phyloP scores from a whole-genome alignment of 2,888 invertebrate genomes.

The Lasioglossum vierecki region DNA sequence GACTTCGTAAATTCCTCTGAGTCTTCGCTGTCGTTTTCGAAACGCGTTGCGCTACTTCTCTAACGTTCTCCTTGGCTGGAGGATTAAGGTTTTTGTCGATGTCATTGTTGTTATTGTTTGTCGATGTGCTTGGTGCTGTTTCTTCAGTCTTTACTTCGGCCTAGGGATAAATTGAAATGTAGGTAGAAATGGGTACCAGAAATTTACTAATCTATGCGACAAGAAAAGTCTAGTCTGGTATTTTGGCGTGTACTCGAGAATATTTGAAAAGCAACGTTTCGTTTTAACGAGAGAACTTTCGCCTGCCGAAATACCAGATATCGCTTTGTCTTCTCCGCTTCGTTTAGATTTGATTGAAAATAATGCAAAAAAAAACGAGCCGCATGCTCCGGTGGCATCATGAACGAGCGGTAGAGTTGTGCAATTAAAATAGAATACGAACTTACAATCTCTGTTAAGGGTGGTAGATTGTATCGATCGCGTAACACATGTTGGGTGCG shows the following conservation, averaged over 20 bases:
- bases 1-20: slow-evolving; percentile 70
- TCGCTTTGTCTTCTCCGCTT: slow-evolving; percentile 14
- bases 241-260: slow-evolving; percentile 14
- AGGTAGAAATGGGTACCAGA: slow-evolving; percentile 71
- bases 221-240: slow-evolving; percentile 39
- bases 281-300: neutral
- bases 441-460: slow-evolving; percentile 82
- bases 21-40: slow-evolving; percentile 49
- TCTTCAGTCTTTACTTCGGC: slow-evolving; percentile 75
- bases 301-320: slow-evolving; percentile 41
- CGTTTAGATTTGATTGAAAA: slow-evolving; percentile 25
- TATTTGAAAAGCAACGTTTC: neutral
- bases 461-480: slow-evolving; percentile 81
- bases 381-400: slow-evolving; percentile 48
- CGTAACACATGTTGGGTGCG: slow-evolving; percentile 82
- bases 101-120: slow-evolving; percentile 76
- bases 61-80: slow-evolving; percentile 58
- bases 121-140: slow-evolving; percentile 72
- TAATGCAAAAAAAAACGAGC: slow-evolving; percentile 35
- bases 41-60: slow-evolving; percentile 53
- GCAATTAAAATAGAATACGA: slow-evolving; percentile 66
- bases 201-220: slow-evolving; percentile 20
- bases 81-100: slow-evolving; percentile 80
- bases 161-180: slow-evolving; percentile 74
- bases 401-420: slow-evolving; percentile 71